Base-by-base conservation (phyloP, 2,888 invertebrate species). In the Lasioglossum oenotherae region DNA sequence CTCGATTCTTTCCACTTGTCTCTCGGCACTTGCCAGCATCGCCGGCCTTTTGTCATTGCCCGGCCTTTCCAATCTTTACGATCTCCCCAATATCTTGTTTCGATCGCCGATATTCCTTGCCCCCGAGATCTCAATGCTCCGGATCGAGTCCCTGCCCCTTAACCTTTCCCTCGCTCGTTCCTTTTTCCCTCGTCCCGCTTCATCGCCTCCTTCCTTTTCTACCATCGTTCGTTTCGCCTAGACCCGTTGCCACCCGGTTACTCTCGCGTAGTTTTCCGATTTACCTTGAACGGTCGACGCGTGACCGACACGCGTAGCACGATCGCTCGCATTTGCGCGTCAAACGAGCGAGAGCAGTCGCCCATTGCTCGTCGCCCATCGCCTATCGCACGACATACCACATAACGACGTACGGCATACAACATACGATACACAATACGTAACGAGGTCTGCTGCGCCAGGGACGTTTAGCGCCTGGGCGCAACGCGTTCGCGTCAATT, bases 311-410 rank as follows among this genome's bases (percentile, higher is more conserved):
- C 69, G 74, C n/a, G 53, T 71, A 67, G 27, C 5, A 10, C 35
- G 74, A 67, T 80, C 78, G 85, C 74, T 85, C 46, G 85, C 74
- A 75, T 85, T 80, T 84, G 64, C 85, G 85, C 85, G 78, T 78
- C 74, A 35, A 60, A 73, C 72, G 73, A 41, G 81, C 81, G 64
- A 71, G 71, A 74, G 4, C 57, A 53, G 76, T 60, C 31, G 27
- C 49, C n/a, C 64, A 16, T 64, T 31, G 64, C 64, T 8, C 60
- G 60, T n/a, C 10, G 10, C n/a, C n/a, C 10, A 10, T n/a, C 53
- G 53, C 3, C 23, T 10, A 8, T n/a, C n/a, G 23, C 19, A 23
- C 2, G 19, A 23, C 60, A 14, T 27, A 27, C 14, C 14, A 57
- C 10, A 57, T 10, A 57, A 27, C 57, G 27, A 60, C 27, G 4